A percentile compares a stretch with the other conserved stretches of the same genome.
Evolutionary conservation across 2,888 invertebrate species (phyloP).

Genomic region (Thereva nobilitata): DNA sequence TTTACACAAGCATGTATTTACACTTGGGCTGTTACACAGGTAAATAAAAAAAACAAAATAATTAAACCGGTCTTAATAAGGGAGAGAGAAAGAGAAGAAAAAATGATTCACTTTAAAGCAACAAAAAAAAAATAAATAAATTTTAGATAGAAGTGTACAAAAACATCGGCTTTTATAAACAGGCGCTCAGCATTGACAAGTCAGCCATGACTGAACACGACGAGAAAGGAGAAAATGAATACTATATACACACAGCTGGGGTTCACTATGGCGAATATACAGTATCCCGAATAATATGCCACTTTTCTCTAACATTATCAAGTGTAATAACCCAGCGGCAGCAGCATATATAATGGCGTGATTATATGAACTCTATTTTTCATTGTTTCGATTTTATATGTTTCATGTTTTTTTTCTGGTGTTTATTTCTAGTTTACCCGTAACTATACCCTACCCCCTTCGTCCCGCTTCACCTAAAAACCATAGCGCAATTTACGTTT

Average conservation of each 20-base stretch:
- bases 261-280: background rate
- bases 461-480: background rate
- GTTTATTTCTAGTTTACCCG: background rate
- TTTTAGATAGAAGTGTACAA: too few relatives aligned
- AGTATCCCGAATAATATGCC: slow-evolving; percentile 3
- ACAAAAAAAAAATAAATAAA: too few relatives aligned
- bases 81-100: too few relatives aligned
- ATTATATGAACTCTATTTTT: slow-evolving; percentile 20
- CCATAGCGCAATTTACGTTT: too few relatives aligned
- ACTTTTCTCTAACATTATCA: slow-evolving; percentile 19
- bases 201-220: too few relatives aligned
- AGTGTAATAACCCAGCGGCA: background rate
- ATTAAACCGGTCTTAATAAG: too few relatives aligned
- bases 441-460: background rate
- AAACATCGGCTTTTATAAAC: background rate
- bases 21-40: too few relatives aligned
- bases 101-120: too few relatives aligned
- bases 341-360: background rate
- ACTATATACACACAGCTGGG: background rate
- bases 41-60: too few relatives aligned
- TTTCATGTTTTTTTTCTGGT: slow-evolving; percentile 1
- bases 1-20: too few relatives aligned
- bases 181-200: slow-evolving; percentile 18
- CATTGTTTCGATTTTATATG: slow-evolving; percentile 10
- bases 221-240: too few relatives aligned